phyloP scores from a whole-genome alignment of 2,888 invertebrate genomes.

The Brachypterus glaber region DNA sequence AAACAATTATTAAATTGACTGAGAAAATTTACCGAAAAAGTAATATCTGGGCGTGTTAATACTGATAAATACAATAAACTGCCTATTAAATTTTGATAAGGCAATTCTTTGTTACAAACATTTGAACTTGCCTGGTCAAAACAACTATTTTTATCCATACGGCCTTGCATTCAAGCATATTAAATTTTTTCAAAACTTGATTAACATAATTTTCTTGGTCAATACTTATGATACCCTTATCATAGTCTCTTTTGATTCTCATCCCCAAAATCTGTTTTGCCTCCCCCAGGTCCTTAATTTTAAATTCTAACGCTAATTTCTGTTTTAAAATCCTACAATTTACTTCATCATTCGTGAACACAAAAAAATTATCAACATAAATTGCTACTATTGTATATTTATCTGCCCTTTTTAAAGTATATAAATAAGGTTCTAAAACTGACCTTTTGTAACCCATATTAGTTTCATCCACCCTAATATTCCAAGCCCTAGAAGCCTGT shows the following conservation, averaged over 20 bases:
- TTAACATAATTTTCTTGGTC: background rate
- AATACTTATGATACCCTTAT: background rate
- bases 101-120: constrained; percentile 1
- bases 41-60: background rate
- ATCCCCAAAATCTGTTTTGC: background rate
- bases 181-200: background rate
- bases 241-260: constrained; percentile 1
- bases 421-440: background rate
- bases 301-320: background rate
- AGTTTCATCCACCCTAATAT: background rate
- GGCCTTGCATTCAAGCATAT: background rate
- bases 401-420: constrained; percentile 2
- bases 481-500: background rate
- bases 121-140: too few species aligned
- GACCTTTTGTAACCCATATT: constrained; percentile 1
- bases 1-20: constrained; percentile 20
- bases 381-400: background rate
- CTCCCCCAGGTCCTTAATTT: background rate
- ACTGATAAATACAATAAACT: constrained; percentile 9
- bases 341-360: background rate
- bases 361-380: background rate
- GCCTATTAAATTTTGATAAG: constrained; percentile 9
- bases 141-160: background rate
- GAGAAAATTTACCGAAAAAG: constrained; percentile 12
- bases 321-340: background rate